Evolutionary conservation across 2,113 vertebrate species (phyloP).

Genomic region (Phasianus colchicus): DNA sequence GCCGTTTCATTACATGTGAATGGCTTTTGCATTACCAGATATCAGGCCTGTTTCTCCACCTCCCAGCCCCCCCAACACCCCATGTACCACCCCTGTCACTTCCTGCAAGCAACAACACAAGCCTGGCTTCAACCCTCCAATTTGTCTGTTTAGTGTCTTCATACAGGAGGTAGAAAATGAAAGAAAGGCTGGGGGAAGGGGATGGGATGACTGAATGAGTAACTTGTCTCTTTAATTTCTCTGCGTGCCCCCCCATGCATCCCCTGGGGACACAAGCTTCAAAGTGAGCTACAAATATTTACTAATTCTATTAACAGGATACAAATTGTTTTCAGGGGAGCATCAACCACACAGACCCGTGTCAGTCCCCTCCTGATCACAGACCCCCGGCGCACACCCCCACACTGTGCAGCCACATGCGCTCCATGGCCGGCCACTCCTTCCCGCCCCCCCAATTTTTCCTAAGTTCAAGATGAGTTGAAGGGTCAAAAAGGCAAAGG

Average conservation of each 20-base stretch:
- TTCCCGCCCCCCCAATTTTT: constrained; percentile 76
- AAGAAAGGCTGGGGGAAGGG: constrained; percentile 58
- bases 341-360: constrained; percentile 27
- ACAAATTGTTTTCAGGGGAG: constrained; percentile 75
- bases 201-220: constrained; percentile 55
- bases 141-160: constrained; percentile 82
- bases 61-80: not conserved
- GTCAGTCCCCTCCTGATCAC: not conserved
- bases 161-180: constrained; percentile 64
- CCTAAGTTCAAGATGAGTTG: constrained; percentile 87
- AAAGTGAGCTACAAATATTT: constrained; percentile 83
- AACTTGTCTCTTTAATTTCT: constrained; percentile 71
- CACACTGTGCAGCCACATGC: not conserved
- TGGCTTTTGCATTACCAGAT: constrained; percentile 67
- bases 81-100: constrained; percentile 48
- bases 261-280: constrained; percentile 71
- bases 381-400: not conserved
- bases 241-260: not conserved
- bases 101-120: constrained; percentile 67
- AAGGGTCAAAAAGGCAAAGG: constrained; percentile 89
- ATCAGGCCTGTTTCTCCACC: not conserved
- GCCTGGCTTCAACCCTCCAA: constrained; percentile 57
- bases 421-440: constrained; percentile 42
- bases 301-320: constrained; percentile 84
- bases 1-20: constrained; percentile 39